These are phyloP conservation scores for Drosophila trapezifrons DNA, from an alignment of 1,140 invertebrate species.

Conservation along the genomic window DNA sequence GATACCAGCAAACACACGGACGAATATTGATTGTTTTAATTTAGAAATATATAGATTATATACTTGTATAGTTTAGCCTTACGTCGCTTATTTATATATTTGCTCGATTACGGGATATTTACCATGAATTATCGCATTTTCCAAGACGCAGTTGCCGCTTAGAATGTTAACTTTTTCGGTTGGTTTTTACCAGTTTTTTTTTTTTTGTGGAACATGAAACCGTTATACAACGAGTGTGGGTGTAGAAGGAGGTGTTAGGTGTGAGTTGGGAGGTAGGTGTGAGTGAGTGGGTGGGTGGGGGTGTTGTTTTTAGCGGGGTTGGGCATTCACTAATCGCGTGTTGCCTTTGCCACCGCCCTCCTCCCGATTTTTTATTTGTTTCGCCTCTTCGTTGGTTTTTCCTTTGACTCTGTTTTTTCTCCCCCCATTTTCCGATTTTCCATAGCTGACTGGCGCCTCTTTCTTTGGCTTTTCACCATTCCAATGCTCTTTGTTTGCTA, in stretches of 20 bases:
- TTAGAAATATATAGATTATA: conserved; percentile 33
- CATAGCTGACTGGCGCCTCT: conserved; percentile 17
- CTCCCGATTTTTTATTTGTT: conserved; percentile 9
- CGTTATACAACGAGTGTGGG: conserved; percentile 21
- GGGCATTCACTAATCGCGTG: conserved; percentile 44
- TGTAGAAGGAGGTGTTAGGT: conserved; percentile 13
- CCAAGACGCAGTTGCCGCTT: conserved; percentile 54
- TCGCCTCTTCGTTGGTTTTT: conserved; percentile 6
- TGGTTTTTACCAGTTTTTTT: conserved; percentile 32
- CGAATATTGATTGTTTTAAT: conserved; percentile 33
- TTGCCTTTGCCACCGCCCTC: conserved; percentile 25
- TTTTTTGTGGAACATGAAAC: conserved; percentile 55
- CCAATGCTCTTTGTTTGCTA: conserved; percentile 5
- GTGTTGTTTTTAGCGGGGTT: conserved; percentile 12
- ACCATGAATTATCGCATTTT: conserved; percentile 56
- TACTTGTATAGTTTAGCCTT: conserved; percentile 10
- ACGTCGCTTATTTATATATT: conserved; percentile 15
- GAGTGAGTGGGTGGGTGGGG: conserved; percentile 2
- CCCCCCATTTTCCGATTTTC: not conserved
- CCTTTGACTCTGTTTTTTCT: not conserved
- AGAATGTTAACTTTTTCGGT: conserved; percentile 12
- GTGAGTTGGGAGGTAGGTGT: not conserved
- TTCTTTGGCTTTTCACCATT: conserved; percentile 23
- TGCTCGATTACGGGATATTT: conserved; percentile 34
- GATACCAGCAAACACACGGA: conserved; percentile 9